Base-by-base conservation (phyloP, 2,888 invertebrate species). In the Alloplasta piceator region DNA sequence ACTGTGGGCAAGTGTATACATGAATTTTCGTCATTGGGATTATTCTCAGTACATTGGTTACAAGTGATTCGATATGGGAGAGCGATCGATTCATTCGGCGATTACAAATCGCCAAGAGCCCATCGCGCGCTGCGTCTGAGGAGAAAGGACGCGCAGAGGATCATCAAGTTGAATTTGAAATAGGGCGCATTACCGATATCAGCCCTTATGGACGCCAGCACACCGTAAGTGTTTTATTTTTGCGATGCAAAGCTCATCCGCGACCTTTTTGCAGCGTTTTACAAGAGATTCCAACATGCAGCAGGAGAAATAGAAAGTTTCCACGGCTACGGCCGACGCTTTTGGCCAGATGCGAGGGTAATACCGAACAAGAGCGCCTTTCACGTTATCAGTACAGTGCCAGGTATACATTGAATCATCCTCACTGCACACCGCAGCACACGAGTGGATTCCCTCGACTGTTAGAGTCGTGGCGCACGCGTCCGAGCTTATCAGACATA, bases 281-380 rank as follows among this genome's bases (percentile, higher is more conserved):
- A 75, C 71, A 3, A 26, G 75, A 55, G 77, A 77, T 70, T 76
- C 64, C 56, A 56, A 63, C 80, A 63, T 80, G 77, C 72, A 68
- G 50, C 39, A 52, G 76, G 9, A 72, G 56, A 63, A 80, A 77
- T 73, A 76, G 72, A 41, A 76, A 73, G 63, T 68, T 7, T 26
- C 26, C 3, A 26, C 26, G 26, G 26, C 26, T 26, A 26, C 26
- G 26, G 26, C 26, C 26, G 26, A 26, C 26, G 48, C 58, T 46
- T 5, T 67, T 67, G 76, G 68, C 60, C 58, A 77, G 77, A 77
- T 80, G 77, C 77, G 68, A 77, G 56, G 41, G 80, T 80, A 80
- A 77, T 80, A 73, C 77, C 63, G 73, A 12, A 73, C 72, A 72
- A 80, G 77, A 80, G 80, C 73, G 68, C 80, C 72, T 77, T 80